phyloP scores from a whole-genome alignment of 1,140 invertebrate genomes.

The Euborellia annulipes region DNA sequence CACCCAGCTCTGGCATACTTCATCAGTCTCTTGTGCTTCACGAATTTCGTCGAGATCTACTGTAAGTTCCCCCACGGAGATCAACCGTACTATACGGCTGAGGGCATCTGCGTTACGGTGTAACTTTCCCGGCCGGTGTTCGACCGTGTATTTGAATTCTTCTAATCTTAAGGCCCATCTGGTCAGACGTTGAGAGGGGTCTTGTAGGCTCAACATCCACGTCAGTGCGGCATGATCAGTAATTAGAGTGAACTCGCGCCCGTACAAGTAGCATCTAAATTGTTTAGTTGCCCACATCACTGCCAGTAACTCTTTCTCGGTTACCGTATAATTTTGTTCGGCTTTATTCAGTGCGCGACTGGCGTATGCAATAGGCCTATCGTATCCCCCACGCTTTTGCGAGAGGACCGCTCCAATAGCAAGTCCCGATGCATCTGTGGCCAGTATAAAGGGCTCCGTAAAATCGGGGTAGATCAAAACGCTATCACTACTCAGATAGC shows the following conservation, averaged over 20 bases:
- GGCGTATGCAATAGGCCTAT: constrained; percentile 19
- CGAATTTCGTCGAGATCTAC: background rate
- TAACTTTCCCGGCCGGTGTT: constrained; percentile 25
- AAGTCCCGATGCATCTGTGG: constrained; percentile 18
- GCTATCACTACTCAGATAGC: constrained; percentile 8
- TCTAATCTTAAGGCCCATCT: constrained; percentile 33
- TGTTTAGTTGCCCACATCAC: constrained; percentile 28
- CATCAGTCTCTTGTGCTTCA: too few species aligned
- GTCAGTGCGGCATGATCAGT: constrained; percentile 33
- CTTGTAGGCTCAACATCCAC: constrained; percentile 31
- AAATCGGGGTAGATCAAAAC: constrained; percentile 20
- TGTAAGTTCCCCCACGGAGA: background rate
- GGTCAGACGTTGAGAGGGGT: constrained; percentile 28
- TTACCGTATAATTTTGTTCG: constrained; percentile 21
- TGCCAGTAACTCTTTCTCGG: constrained; percentile 25
- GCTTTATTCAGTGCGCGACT: constrained; percentile 16
- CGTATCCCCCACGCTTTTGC: constrained; percentile 14
- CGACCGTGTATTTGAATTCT: constrained; percentile 28
- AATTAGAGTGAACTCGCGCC: constrained; percentile 30
- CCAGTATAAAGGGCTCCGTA: constrained; percentile 19
- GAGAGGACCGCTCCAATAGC: constrained; percentile 16
- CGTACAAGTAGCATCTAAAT: constrained; percentile 32
- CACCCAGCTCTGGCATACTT: too few species aligned
- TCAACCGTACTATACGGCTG: constrained; percentile 12
- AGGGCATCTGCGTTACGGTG: constrained; percentile 23